A percentile compares a stretch with the other conserved stretches of the same genome.
phyloP scores from a whole-genome alignment of 2,113 vertebrate genomes.

The Pandion haliaetus region DNA sequence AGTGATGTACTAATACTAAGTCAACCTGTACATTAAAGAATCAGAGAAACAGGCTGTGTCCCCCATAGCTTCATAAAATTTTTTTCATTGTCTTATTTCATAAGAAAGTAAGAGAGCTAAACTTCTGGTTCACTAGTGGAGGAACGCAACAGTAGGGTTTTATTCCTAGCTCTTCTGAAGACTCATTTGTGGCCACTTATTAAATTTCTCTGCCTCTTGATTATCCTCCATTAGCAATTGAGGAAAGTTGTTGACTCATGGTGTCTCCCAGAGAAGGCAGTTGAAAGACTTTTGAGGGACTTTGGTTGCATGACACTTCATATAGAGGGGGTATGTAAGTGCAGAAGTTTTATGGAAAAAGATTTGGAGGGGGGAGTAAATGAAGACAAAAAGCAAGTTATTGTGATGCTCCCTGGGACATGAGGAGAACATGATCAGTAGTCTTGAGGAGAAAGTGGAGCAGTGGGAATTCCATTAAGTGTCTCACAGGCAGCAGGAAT shows the following conservation, averaged over 20 bases:
- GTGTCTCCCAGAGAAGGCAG: neutral
- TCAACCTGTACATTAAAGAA: neutral
- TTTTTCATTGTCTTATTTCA: neutral
- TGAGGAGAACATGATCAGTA: neutral
- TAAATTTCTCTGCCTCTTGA: neutral
- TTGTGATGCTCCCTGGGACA: neutral
- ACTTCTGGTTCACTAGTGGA: neutral
- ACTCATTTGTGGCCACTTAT: neutral
- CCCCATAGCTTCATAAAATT: neutral
- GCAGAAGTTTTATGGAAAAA: neutral
- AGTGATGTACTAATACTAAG: neutral
- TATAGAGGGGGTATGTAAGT: neutral
- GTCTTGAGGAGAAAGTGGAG: slow-evolving; percentile 18
- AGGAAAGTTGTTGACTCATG: neutral
- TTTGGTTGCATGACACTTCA: neutral
- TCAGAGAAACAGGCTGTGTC: neutral
- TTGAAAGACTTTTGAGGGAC: neutral
- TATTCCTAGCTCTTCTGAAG: neutral
- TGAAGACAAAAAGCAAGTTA: neutral
- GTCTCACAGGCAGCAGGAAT: neutral
- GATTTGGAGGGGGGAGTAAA: neutral
- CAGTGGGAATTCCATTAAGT: slow-evolving; percentile 20
- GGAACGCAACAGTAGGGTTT: neutral
- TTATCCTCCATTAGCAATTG: neutral
- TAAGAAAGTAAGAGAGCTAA: neutral